phyloP scores from a whole-genome alignment of 2,113 vertebrate species.

The Petrocephalus zakoni region DNA sequence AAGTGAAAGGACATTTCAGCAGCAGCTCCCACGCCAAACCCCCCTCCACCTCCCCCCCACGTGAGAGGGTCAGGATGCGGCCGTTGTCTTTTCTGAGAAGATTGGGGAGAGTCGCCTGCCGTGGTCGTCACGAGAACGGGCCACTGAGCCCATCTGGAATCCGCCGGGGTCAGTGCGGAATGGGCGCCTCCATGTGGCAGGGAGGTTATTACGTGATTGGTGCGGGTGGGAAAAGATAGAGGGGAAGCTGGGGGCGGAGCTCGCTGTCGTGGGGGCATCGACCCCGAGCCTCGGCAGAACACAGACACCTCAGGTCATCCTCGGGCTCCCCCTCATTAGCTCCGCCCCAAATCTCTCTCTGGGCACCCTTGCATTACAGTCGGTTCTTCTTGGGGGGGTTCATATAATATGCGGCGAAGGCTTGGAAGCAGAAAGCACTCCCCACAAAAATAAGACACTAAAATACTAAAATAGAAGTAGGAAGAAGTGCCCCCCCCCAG shows the following conservation, averaged over 20 bases:
- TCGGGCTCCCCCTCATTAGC: background rate
- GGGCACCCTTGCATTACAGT: background rate
- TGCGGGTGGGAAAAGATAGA: background rate
- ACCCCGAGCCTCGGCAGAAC: too few species aligned
- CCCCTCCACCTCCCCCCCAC: background rate
- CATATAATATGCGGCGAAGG: too few species aligned
- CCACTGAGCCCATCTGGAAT: slow-evolving; percentile 49
- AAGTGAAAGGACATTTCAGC: slow-evolving; percentile 23
- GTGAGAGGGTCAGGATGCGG: slow-evolving; percentile 3
- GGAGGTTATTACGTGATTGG: slow-evolving; percentile 18
- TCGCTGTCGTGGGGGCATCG: too few species aligned
- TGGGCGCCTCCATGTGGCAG: slow-evolving; percentile 28
- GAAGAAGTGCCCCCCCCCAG: background rate
- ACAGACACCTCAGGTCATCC: too few species aligned
- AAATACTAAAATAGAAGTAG: background rate
- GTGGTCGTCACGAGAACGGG: slow-evolving; percentile 33
- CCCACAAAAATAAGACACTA: background rate
- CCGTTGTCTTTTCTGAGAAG: slow-evolving; percentile 11
- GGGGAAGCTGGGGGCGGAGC: slow-evolving; percentile 29
- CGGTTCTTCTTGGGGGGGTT: too few species aligned
- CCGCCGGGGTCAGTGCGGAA: slow-evolving; percentile 39
- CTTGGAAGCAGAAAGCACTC: background rate
- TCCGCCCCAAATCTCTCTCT: background rate
- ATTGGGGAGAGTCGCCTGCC: background rate
- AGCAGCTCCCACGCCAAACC: background rate